phyloP scores from a whole-genome alignment of 2,888 invertebrate genomes.

The Pandemis cinnamomeana region DNA sequence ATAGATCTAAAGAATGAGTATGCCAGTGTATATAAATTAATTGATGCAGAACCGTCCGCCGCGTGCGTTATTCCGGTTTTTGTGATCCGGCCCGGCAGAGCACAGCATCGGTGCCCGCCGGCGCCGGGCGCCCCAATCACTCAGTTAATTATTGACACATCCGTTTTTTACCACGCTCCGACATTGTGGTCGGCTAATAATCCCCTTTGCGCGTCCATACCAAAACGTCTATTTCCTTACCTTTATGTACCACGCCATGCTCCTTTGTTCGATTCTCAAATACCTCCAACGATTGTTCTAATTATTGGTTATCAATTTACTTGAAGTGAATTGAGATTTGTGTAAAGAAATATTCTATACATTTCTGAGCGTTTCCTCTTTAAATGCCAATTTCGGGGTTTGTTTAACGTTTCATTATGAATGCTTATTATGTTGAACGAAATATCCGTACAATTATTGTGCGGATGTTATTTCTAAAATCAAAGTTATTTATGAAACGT shows the following conservation, averaged over 20 bases:
- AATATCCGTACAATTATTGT: neutral
- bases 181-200: constrained; percentile 72
- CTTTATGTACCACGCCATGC: constrained; percentile 58
- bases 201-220: constrained; percentile 57
- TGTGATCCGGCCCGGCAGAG: constrained; percentile 64
- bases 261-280: constrained; percentile 56
- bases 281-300: constrained; percentile 57
- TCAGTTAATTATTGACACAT: constrained; percentile 84
- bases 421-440: neutral
- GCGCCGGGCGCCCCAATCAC: constrained; percentile 73
- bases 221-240: constrained; percentile 77
- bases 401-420: neutral
- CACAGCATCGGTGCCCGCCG: constrained; percentile 74
- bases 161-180: constrained; percentile 73
- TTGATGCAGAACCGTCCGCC: constrained; percentile 20
- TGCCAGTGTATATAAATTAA: neutral
- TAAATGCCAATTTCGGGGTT: constrained; percentile 1
- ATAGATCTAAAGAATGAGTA: no score
- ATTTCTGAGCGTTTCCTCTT: constrained; percentile 8
- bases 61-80: constrained; percentile 45
- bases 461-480: neutral
- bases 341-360: constrained; percentile 17
- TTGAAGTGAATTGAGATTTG: constrained; percentile 10
- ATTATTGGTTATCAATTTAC: constrained; percentile 66
- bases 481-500: no score